phyloP scores from a whole-genome alignment of 2,113 vertebrate genomes.

The Solea solea region DNA sequence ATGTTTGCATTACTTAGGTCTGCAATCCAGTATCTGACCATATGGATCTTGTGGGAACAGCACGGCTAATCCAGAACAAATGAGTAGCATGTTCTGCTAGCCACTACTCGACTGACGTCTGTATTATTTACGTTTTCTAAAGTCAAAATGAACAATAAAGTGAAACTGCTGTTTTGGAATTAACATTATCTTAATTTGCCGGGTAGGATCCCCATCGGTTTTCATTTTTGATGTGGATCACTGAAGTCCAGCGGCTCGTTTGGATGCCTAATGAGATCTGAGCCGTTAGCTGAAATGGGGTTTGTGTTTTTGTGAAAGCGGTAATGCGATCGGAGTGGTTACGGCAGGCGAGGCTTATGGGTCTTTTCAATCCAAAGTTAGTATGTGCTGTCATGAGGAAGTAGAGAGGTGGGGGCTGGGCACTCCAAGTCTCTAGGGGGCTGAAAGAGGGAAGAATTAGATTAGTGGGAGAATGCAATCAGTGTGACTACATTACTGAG shows the following conservation, averaged over 20 bases:
- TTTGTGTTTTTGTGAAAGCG: slow-evolving; percentile 59
- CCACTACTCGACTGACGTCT: slow-evolving; percentile 15
- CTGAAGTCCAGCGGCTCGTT: slow-evolving; percentile 33
- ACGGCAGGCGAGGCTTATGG: slow-evolving; percentile 56
- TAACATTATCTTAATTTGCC: slow-evolving; percentile 65
- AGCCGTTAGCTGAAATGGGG: slow-evolving; percentile 33
- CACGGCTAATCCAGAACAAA: slow-evolving; percentile 40
- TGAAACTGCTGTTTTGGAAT: slow-evolving; percentile 46
- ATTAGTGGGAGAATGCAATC: slow-evolving; percentile 76
- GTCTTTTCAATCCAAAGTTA: slow-evolving; percentile 64
- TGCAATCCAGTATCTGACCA: slow-evolving; percentile 13
- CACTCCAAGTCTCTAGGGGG: slow-evolving; percentile 62
- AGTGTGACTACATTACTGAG: slow-evolving; percentile 73
- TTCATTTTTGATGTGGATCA: slow-evolving; percentile 57
- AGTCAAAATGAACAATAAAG: slow-evolving; percentile 48
- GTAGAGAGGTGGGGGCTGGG: neutral
- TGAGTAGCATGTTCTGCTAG: slow-evolving; percentile 39
- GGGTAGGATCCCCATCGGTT: slow-evolving; percentile 34
- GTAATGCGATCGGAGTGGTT: slow-evolving; percentile 69
- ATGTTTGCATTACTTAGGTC: neutral
- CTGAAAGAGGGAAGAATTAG: slow-evolving; percentile 71
- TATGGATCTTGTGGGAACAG: slow-evolving; percentile 19
- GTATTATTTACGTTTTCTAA: slow-evolving; percentile 53
- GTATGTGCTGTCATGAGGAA: slow-evolving; percentile 61
- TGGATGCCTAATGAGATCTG: slow-evolving; percentile 59